These are phyloP conservation scores for Amphiprion percula DNA, from an alignment of 2,113 vertebrate genomes.

Conservation along the genomic window DNA sequence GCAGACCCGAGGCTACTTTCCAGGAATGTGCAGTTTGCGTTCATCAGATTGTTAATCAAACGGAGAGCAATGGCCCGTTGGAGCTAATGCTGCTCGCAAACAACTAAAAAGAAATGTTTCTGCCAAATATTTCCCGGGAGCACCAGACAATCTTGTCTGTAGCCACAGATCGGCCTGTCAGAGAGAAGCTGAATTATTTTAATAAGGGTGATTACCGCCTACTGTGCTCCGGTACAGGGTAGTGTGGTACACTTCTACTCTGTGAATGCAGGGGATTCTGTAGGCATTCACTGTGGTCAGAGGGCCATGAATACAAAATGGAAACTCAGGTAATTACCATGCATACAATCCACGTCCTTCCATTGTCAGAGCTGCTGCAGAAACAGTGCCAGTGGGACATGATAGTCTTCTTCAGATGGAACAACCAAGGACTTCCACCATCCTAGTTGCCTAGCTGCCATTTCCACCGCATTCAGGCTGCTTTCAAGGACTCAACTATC, in stretches of 20 bases:
- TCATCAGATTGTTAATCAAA: conserved; percentile 37
- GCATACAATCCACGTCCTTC: conserved; percentile 26
- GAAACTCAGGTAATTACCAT: conserved; percentile 15
- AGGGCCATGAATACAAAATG: conserved; percentile 33
- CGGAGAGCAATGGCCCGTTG: conserved; percentile 29
- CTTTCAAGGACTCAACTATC: conserved; percentile 44
- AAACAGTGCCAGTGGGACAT: conserved; percentile 38
- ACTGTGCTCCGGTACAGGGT: conserved; percentile 37
- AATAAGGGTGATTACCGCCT: conserved; percentile 47
- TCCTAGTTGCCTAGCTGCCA: conserved; percentile 80
- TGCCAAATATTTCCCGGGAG: conserved; percentile 16
- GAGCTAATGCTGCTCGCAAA: conserved; percentile 22
- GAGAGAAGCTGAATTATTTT: conserved; percentile 43
- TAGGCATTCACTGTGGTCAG: conserved; percentile 27
- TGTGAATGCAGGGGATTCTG: conserved; percentile 19
- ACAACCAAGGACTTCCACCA: conserved; percentile 43
- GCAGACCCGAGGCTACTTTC: conserved; percentile 29
- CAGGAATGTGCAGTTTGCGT: conserved; percentile 38
- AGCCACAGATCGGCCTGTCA: conserved; percentile 27
- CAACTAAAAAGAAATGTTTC: not conserved
- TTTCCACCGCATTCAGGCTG: conserved; percentile 47
- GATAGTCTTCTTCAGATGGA: conserved; percentile 35
- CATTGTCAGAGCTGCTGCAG: conserved; percentile 26
- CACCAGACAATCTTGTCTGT: conserved; percentile 3
- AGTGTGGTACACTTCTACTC: conserved; percentile 24